Evolutionary conservation across 1,140 invertebrate genomes (phyloP), one percentile per base, ranked within the genome.

Genomic region (Aphaenogaster ashmeadi): DNA sequence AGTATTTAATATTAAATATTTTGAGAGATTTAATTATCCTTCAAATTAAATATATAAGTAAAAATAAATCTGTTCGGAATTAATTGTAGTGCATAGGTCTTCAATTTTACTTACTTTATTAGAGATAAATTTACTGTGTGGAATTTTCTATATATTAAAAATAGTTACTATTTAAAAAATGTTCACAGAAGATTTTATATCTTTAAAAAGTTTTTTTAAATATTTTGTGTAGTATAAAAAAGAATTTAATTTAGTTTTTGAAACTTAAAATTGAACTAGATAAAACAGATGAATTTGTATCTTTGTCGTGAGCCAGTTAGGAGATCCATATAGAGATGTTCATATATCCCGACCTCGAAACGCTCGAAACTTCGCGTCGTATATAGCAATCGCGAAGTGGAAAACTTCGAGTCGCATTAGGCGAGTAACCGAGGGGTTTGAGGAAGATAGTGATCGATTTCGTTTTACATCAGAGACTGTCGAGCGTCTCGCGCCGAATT

Each of bases 371-470:
- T 84, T 84, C 13, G 54, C 44, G 69, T 84, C 67, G 69, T 84
- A 84, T 84, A 84, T 75, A 84, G 54, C 54, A 74, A 84, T 84
- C 67, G 67, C 67, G 41, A 84, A 75, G 80, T 62, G 80, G 69
- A 84, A 84, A 84, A 84, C 80, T 84, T 84, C 69, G 71, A 18
- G 69, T 62, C 80, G 52, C 69, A 84, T 84, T 84, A 84, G 69
- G 41, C 80, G 56, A 84, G 54, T 84, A 69, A 75, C 41, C 80
- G 80, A 38, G 27, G 54, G 41, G 80, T 44, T 75, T 50, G 69
- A 74, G 38, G 41, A n/a, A 75, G 80, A 84, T 84, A 74, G 80
- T 84, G 80, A 84, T 84, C 80, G 80, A 84, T 84, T 74, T 74
- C 69, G 41, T 60, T 56, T 84, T 75, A 84, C 80, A 84, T 75